Base-by-base conservation (phyloP, 2,888 invertebrate species). In the Eupithecia pulchellata region DNA sequence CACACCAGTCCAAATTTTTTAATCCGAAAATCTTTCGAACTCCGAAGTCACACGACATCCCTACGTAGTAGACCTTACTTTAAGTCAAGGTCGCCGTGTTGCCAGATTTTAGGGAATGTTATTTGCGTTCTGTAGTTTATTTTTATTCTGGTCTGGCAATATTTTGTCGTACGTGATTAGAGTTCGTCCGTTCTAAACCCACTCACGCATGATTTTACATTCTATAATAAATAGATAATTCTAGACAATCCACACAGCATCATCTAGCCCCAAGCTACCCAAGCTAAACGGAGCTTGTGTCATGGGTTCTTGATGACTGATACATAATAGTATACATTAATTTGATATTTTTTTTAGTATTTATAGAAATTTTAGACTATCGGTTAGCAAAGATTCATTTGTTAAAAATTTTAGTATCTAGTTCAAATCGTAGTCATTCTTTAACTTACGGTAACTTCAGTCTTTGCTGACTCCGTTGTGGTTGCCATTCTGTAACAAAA, bases 391-490 rank as follows among this genome's bases (percentile, higher is more conserved):
- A n/a, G n/a, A n/a, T n/a, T n/a, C n/a, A n/a, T n/a, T 58, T 29
- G 17, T 30, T 30, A 58, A 27, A 29, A n/a, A n/a, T n/a, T n/a
- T n/a, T n/a, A n/a, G n/a, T n/a, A n/a, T n/a, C n/a, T n/a, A n/a
- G n/a, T n/a, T n/a, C n/a, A n/a, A n/a, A n/a, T n/a, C n/a, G n/a
- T n/a, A n/a, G n/a, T n/a, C n/a, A n/a, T n/a, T n/a, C n/a, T n/a
- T n/a, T n/a, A n/a, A 86, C 92, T 90, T 78, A 94, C 93, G 89
- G 86, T 92, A 47, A 92, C 84, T 86, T 91, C 91, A 27, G 88
- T 87, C 68, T 83, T 87, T 47, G 87, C 85, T n/a, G 89, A 84
- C 75, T 89, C 89, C 66, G 83, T 83, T 77, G 84, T 89, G 57
- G 91, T 83, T 80, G 91, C 88, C 92, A 91, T 91, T 85, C 92